A percentile compares a stretch with the other conserved stretches of the same genome.
Conservation (phyloP, 2,797 vertebrate species). For the Bufotes viridis region DNA sequence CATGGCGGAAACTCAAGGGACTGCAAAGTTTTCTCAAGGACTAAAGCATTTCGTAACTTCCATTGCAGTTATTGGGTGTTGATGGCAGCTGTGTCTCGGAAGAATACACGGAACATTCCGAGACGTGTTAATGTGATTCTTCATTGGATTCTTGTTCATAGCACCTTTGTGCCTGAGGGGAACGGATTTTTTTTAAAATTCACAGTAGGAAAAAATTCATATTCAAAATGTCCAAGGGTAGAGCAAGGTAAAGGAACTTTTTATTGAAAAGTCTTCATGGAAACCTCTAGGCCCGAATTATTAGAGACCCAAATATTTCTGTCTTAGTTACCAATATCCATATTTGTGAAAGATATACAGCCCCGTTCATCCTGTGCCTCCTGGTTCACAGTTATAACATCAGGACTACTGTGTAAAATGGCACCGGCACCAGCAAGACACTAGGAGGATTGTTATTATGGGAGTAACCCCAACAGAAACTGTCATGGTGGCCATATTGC, state of each 20-base stretch:
- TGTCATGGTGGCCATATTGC: too few species aligned
- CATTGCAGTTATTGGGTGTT: constrained; percentile 42
- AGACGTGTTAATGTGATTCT: constrained; percentile 37
- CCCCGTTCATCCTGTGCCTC: too few species aligned
- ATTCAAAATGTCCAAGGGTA: neutral
- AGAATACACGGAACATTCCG: neutral
- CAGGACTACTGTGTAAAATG: too few species aligned
- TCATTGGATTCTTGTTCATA: neutral
- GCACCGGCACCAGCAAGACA: too few species aligned
- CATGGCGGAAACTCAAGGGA: constrained; percentile 30
- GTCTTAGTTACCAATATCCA: too few species aligned
- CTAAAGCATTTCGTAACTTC: constrained; percentile 45
- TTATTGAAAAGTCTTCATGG: neutral
- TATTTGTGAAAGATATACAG: neutral
- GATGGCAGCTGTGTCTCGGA: neutral
- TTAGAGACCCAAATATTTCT: neutral
- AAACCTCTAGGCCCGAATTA: too few species aligned
- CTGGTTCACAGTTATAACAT: too few species aligned
- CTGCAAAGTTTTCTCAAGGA: constrained; percentile 58
- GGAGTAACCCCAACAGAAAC: too few species aligned
- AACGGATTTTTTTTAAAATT: neutral
- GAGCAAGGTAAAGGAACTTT: neutral
- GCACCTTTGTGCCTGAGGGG: neutral
- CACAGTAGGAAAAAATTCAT: neutral
- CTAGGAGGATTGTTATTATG: too few species aligned